Evolutionary conservation across 2,888 invertebrate species (phyloP).

Genomic region (Trachelus tabidus): DNA sequence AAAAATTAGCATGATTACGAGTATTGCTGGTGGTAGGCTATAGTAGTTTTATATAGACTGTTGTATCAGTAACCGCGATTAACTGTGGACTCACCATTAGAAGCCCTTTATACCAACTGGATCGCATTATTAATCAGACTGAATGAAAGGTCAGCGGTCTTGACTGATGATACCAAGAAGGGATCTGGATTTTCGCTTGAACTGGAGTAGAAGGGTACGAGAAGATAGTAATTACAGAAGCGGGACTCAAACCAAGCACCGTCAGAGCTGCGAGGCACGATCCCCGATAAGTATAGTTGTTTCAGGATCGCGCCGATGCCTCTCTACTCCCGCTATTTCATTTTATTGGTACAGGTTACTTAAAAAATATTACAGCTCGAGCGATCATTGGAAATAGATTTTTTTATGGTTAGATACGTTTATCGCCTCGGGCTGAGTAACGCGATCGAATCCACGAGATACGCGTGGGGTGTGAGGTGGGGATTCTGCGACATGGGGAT

Average conservation of each 20-base stretch:
- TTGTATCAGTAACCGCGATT: not conserved
- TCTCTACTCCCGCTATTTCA: conserved; percentile 60
- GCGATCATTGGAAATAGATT: not conserved
- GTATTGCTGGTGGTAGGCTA: not conserved
- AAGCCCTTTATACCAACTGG: not conserved
- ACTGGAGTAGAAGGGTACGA: conserved; percentile 41
- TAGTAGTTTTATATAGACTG: not conserved
- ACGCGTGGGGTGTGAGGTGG: not conserved
- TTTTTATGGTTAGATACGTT: not conserved
- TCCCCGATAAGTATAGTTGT: conserved; percentile 65
- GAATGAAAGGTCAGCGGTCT: conserved; percentile 19
- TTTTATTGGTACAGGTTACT: conserved; percentile 61
- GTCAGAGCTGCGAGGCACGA: conserved; percentile 63
- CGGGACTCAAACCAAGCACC: conserved; percentile 45
- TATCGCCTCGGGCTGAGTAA: not conserved
- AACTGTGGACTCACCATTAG: not conserved
- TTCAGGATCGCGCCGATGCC: conserved; percentile 60
- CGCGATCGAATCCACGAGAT: not conserved
- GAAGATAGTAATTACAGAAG: conserved; percentile 65
- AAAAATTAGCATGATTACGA: not conserved
- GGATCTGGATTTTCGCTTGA: conserved; percentile 35
- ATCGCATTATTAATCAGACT: conserved; percentile 2
- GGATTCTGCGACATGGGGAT: not conserved
- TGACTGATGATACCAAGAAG: conserved; percentile 12
- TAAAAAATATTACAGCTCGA: conserved; percentile 48